Conservation (phyloP, 2,888 invertebrate genomes). For the Galerucella pusilla region DNA sequence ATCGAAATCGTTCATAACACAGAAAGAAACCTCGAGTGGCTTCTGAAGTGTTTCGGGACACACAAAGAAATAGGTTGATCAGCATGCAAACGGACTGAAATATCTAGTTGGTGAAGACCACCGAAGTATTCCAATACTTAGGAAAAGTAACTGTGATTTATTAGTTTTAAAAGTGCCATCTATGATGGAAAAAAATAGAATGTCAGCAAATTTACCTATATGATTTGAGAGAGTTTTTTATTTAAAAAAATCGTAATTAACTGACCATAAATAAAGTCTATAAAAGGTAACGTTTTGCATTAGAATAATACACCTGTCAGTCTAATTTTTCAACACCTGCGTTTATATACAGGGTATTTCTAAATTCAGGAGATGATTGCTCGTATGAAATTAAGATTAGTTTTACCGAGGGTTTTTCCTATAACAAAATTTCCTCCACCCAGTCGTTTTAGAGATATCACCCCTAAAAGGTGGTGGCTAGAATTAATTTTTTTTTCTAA, state of each 20-base stretch:
- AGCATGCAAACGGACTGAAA: slow-evolving; percentile 9
- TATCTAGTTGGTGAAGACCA: slow-evolving; percentile 7
- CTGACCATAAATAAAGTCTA: neutral
- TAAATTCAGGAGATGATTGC: too few relatives aligned
- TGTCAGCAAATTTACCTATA: too few relatives aligned
- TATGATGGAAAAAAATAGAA: too few relatives aligned
- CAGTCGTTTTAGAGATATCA: too few relatives aligned
- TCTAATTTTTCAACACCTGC: slow-evolving; percentile 8
- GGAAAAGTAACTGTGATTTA: neutral
- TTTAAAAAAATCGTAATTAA: neutral
- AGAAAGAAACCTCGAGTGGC: slow-evolving; percentile 18
- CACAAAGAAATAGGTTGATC: slow-evolving; percentile 9
- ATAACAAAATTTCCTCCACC: too few relatives aligned
- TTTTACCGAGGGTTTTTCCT: too few relatives aligned
- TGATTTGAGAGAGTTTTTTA: too few relatives aligned
- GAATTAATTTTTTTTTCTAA: too few relatives aligned
- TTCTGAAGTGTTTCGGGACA: slow-evolving; percentile 28
- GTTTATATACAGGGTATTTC: neutral
- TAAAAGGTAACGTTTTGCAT: neutral
- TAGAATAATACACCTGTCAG: slow-evolving; percentile 3
- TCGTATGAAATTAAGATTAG: too few relatives aligned
- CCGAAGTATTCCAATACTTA: neutral
- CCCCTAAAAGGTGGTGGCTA: too few relatives aligned
- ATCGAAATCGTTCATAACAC: slow-evolving; percentile 16
- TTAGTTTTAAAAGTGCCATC: too few relatives aligned